These are phyloP conservation scores for Megastigmus dorsalis DNA, from an alignment of 2,888 invertebrate genomes.

Conservation along the genomic window DNA sequence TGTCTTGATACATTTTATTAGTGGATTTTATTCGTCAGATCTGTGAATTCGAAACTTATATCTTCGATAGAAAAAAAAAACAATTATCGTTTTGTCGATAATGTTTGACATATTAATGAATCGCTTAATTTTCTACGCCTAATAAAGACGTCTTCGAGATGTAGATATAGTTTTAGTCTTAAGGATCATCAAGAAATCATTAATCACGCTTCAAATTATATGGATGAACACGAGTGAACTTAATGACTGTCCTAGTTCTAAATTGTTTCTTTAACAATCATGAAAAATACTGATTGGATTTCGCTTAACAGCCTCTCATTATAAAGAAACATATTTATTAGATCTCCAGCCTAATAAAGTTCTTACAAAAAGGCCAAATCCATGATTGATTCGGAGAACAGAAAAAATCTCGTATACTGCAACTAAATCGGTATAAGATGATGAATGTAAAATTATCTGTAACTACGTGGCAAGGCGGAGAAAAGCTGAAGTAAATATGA, in stretches of 20 bases:
- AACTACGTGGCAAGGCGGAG: too few relatives aligned
- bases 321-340: constrained; percentile 15
- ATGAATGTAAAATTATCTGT: too few relatives aligned
- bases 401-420: too few relatives aligned
- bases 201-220: constrained; percentile 48
- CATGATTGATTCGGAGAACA: background rate
- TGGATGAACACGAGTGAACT: background rate
- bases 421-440: too few relatives aligned
- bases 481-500: too few relatives aligned
- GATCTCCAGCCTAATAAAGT: too few relatives aligned
- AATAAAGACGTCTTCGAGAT: constrained; percentile 48
- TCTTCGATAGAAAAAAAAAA: constrained; percentile 1
- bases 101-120: background rate
- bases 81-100: background rate
- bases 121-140: background rate
- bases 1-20: too few relatives aligned
- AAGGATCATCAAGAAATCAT: constrained; percentile 51
- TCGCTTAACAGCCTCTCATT: constrained; percentile 8
- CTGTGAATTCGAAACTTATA: background rate
- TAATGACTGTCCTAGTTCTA: constrained; percentile 27
- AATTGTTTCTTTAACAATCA: constrained; percentile 16
- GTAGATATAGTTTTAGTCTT: constrained; percentile 39
- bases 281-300: constrained; percentile 17
- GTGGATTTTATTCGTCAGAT: too few relatives aligned
- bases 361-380: too few relatives aligned